Evolutionary conservation across 1,140 invertebrate species (phyloP), one percentile per base, ranked within the genome.

Genomic region (Achroia grisella): DNA sequence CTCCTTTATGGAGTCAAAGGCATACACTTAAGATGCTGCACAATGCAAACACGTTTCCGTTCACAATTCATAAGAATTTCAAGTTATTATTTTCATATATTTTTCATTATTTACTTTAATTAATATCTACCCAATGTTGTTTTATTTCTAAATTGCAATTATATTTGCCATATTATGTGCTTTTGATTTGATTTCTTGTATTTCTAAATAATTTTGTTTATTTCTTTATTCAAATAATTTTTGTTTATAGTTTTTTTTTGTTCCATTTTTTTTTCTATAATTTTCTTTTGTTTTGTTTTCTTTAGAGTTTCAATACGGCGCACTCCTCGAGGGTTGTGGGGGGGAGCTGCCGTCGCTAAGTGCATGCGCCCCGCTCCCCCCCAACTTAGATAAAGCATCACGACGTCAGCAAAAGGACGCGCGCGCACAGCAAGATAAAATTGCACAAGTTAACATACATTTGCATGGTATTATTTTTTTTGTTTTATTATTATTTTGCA

Each of bases 401-500:
- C 87, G 86, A 61, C 86, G 86, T 67, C 87, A 70, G 48, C 90
- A 90, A 69, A 90, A 90, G 71, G 81, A 90, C 56, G 88, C 89
- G 47, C 89, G 90, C 39, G 89, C 89, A 48, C 88, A 89, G 56
- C 84, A 93, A 46, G 92, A 94, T 62, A 92, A 92, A 86, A 88
- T 94, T 61, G 89, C 90, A 56, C 91, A 93, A 85, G 91, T 95
- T 88, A 95, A 93, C 88, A 94, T 95, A 76, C 94, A 96, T 82
- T 89, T 94, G 70, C 93, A 95, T 87, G 95, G 95, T 96, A 93
- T 63, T 63, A 51, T 70, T 71, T 59, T 70, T 47, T 70, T 55
- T 60, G 53, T 56, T 71, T 70, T 56, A 49, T 42, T 55, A 62
- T 61, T 57, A 54, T 58, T 43, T 53, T 59, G 41, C 50, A 48